Base-by-base conservation (phyloP, 2,113 vertebrate genomes). In the Coregonus clupeaformis region DNA sequence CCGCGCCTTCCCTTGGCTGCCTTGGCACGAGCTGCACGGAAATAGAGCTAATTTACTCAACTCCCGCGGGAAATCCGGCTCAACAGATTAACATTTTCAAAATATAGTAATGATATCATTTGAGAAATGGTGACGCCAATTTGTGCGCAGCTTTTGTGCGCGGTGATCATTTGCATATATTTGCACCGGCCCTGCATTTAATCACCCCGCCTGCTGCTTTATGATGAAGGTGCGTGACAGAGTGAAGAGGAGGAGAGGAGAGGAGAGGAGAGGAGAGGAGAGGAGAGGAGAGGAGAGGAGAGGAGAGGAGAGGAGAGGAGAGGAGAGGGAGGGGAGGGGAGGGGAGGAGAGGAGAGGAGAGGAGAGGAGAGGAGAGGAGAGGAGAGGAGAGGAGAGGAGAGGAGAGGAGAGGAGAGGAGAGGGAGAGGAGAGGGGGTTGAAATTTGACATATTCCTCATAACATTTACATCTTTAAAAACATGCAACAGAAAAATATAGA, bases 101-200 rank as follows among this genome's bases (percentile, higher is more conserved):
- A 99, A 99, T 99, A 99, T 98, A 99, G 98, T 99, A 99, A 99
- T 99, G 98, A 99, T 99, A 99, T 99, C 96, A 99, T 99, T 99
- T 99, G 97, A 99, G 97, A 96, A 98, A 99, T 97, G 97, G 98
- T 99, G 98, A 99, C 97, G 98, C 97, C 98, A 99, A 99, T 99
- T 99, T 99, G 97, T 94, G 95, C 96, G 95, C 89, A 96, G 96
- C 95, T 97, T 98, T 98, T 99, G 98, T 98, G 95, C 88, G 16
- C 49, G 13, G 79, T 94, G 95, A 94, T 96, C 95, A 98, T 99
- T 99, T 99, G 96, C 98, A 96, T 99, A 96, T 97, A 94, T 52
- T 95, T 94, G 93, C 91, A 92, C 92, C 93, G 94, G 49, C 49
- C 93, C 95, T 96, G 95, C 94, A 92, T 96, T 98, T 99, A 98